phyloP scores from a whole-genome alignment of 2,797 vertebrate species.

The Mus minutoides region DNA sequence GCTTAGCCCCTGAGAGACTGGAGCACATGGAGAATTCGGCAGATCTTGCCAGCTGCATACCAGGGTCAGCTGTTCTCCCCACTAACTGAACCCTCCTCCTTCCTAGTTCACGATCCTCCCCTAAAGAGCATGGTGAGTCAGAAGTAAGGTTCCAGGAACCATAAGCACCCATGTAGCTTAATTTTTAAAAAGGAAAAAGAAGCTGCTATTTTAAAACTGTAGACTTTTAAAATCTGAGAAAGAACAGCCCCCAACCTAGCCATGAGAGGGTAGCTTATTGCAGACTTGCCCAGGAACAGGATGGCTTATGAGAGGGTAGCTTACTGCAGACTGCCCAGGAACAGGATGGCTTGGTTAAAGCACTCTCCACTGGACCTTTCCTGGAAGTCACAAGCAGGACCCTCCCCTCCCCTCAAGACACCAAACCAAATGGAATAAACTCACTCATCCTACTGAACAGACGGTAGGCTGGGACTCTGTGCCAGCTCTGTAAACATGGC shows the following conservation, averaged over 20 bases:
- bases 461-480: neutral
- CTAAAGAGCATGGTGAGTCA: neutral
- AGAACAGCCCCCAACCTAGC: neutral
- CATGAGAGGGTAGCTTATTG: neutral
- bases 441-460: neutral
- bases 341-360: neutral
- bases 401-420: neutral
- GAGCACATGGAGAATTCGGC: too few species aligned
- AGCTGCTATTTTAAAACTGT: conserved; percentile 45
- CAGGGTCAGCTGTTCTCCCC: rapidly evolving
- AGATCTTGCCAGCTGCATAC: neutral
- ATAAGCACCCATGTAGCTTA: conserved; percentile 27
- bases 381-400: neutral
- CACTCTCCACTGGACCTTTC: neutral
- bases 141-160: neutral
- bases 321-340: neutral
- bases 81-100: neutral
- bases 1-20: neutral
- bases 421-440: neutral
- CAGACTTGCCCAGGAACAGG: neutral
- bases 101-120: neutral
- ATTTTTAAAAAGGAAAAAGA: conserved; percentile 1
- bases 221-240: conserved; percentile 5
- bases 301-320: neutral
- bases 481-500: neutral